A percentile compares a stretch with the other conserved stretches of the same genome.
These are phyloP conservation scores for Mesorhabditis sp. DNA, from an alignment of 2,888 invertebrate genomes.

Conservation along the genomic window DNA sequence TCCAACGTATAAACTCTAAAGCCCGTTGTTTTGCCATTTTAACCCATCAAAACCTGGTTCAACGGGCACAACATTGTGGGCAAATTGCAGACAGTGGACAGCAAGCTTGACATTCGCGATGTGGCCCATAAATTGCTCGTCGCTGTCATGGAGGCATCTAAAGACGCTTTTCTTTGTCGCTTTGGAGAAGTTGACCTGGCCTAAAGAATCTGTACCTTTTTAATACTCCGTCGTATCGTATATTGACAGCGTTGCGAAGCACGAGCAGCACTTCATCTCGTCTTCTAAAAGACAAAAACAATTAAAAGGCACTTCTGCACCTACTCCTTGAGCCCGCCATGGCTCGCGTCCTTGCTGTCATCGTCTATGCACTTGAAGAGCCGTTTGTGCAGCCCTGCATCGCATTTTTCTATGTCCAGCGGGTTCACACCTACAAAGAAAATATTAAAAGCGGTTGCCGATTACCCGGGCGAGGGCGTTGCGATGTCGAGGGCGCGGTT, in stretches of 20 bases:
- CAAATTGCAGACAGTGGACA: constrained; percentile 1
- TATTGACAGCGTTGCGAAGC: neutral
- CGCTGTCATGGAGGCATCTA: neutral
- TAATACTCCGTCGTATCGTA: neutral
- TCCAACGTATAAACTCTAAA: neutral
- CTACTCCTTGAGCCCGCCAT: no score
- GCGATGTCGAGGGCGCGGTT: no score
- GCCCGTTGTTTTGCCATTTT: neutral
- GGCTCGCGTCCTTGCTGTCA: no score
- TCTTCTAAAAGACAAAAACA: neutral
- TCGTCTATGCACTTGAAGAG: no score
- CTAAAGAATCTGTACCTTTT: neutral
- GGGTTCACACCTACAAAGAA: no score
- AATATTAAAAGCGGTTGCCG: no score
- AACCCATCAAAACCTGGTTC: neutral
- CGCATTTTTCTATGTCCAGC: no score
- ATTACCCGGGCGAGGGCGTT: no score
- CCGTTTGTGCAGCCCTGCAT: no score
- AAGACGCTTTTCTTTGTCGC: neutral
- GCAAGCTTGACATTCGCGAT: neutral
- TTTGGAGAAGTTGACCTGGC: neutral
- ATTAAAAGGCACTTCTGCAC: no score
- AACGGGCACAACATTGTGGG: neutral
- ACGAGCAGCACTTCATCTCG: neutral
- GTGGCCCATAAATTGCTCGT: neutral